These are phyloP conservation scores for Mystacides longicornis DNA, from an alignment of 2,888 invertebrate species.

Conservation along the genomic window DNA sequence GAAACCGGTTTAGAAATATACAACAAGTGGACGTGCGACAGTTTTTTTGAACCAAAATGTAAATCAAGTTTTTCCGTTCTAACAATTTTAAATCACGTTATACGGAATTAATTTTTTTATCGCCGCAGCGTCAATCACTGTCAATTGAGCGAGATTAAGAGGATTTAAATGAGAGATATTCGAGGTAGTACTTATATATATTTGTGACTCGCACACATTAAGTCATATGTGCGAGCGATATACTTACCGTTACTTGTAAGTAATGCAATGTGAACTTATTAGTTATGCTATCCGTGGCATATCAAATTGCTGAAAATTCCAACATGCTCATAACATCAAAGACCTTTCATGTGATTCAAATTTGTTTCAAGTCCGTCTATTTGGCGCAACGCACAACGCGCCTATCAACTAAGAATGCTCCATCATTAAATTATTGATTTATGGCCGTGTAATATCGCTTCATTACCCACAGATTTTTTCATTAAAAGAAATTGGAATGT, in stretches of 20 bases:
- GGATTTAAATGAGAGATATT: constrained; percentile 2
- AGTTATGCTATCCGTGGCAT: neutral
- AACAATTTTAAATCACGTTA: constrained; percentile 8
- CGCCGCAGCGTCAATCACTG: constrained; percentile 23
- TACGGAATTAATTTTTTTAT: constrained; percentile 17
- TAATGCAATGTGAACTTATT: constrained; percentile 4
- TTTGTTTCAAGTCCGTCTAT: too few species aligned
- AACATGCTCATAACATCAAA: neutral
- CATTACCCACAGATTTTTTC: too few species aligned
- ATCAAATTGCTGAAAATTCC: constrained; percentile 2
- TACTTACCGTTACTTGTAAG: constrained; percentile 4
- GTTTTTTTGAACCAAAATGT: neutral
- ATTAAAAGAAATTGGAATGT: too few species aligned
- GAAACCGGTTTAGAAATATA: constrained; percentile 2
- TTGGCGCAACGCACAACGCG: too few species aligned
- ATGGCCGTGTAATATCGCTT: too few species aligned
- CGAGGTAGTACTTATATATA: neutral
- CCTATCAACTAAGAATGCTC: too few species aligned
- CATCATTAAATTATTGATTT: too few species aligned
- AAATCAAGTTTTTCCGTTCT: neutral
- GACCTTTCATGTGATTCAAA: too few species aligned
- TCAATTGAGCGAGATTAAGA: constrained; percentile 18
- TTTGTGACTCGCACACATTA: too few species aligned
- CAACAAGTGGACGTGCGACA: constrained; percentile 6
- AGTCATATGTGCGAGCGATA: too few species aligned